Conservation (phyloP, 1,140 invertebrate species). For the Lepidurus packardi region DNA sequence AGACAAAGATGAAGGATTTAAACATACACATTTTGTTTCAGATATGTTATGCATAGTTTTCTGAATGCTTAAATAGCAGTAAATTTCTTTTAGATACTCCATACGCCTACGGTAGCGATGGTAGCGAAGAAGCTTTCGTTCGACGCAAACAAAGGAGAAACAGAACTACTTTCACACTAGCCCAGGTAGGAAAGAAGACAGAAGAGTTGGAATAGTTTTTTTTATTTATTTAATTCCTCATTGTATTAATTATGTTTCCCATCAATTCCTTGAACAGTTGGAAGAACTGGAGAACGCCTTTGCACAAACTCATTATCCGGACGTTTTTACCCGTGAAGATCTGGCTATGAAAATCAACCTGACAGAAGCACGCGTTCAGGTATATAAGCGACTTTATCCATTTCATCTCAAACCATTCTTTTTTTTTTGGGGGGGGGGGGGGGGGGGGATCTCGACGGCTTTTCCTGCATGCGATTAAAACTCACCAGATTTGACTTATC, state of each 20-base stretch:
- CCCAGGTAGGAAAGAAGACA: conserved; percentile 62
- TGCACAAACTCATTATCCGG: conserved; percentile 95
- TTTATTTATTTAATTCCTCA: neutral
- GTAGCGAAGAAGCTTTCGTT: conserved; percentile 94
- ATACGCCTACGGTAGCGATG: conserved; percentile 81
- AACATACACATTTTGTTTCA: conserved; percentile 25
- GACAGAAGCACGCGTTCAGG: conserved; percentile 94
- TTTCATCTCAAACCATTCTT: neutral
- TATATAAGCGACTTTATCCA: conserved; percentile 44
- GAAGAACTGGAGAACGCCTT: conserved; percentile 97
- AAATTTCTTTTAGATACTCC: conserved; percentile 63
- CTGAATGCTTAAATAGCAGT: neutral
- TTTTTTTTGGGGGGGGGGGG: no score
- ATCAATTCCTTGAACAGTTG: conserved; percentile 53
- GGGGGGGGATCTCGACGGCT: neutral
- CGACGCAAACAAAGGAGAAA: conserved; percentile 90
- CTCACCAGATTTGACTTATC: neutral
- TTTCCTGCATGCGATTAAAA: neutral
- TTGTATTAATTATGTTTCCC: neutral
- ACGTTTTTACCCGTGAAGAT: conserved; percentile 88
- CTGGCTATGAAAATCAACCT: conserved; percentile 97
- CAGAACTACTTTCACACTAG: conserved; percentile 92
- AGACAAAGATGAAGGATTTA: conserved; percentile 28
- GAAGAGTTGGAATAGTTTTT: neutral
- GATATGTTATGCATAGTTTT: conserved; percentile 22